These are phyloP conservation scores for Manis pentadactyla DNA, from an alignment of 2,797 vertebrate species.

Conservation along the genomic window DNA sequence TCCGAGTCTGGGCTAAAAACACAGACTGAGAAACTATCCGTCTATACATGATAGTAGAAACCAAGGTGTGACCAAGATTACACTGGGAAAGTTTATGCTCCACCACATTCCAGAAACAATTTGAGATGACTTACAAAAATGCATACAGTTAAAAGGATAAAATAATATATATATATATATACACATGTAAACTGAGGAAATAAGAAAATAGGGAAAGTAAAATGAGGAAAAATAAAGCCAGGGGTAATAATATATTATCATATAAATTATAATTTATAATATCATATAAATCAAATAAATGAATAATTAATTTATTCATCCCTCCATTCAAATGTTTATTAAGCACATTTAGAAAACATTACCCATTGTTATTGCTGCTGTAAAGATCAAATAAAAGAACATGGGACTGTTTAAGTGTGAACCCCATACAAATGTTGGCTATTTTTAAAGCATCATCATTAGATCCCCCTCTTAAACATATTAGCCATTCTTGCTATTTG, in stretches of 20 bases:
- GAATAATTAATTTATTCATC: conserved; percentile 44
- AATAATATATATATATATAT: background rate
- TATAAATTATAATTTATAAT: background rate
- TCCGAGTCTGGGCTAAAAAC: background rate
- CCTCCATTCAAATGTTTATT: conserved; percentile 20
- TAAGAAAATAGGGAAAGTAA: conserved; percentile 9
- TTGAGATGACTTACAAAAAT: conserved; percentile 11
- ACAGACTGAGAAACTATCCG: background rate
- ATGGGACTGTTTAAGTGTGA: background rate
- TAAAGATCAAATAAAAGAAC: conserved; percentile 48
- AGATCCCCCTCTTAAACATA: background rate
- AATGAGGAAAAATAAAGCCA: background rate
- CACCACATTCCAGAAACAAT: conserved; percentile 1
- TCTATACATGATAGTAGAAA: background rate
- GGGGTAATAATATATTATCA: conserved; percentile 3
- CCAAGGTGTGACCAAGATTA: background rate
- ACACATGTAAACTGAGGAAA: background rate
- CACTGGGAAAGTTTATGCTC: background rate
- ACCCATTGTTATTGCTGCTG: background rate
- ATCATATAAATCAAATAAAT: background rate
- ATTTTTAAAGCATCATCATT: conserved; percentile 52
- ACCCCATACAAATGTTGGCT: background rate
- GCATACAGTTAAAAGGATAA: conserved; percentile 4
- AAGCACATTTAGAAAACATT: conserved; percentile 41
- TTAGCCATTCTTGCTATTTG: background rate